Base-by-base conservation (phyloP, 2,888 invertebrate species). In the Apocheima hispidaria region DNA sequence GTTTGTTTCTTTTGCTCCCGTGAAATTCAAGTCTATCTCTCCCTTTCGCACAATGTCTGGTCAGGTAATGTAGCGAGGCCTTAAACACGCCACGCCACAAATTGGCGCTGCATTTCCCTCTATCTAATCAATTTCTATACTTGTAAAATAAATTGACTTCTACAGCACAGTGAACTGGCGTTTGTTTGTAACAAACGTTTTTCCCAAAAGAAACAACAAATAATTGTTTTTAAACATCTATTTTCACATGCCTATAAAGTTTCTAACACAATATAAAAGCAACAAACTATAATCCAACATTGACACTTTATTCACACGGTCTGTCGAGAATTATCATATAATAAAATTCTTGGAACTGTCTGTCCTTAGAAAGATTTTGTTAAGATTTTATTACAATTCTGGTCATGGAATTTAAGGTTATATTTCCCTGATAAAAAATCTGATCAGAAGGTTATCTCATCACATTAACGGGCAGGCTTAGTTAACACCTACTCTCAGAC, bases 281-380 rank as follows among this genome's bases (percentile, higher is more conserved):
- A n/a, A n/a, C n/a, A n/a, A n/a, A n/a, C 40, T 16, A 33, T 41
- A 61, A 55, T 49, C 36, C 6, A 55, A 63, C 35, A 50, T 56
- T 50, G 41, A 48, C 9, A 30, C 55, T 62, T 63, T 44, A 40
- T 63, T 63, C 65, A 35, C 65, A 63, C 65, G 60, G 41, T 21
- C 35, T 10, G 12, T 21, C 9, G 9, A 21, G 36, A 50, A 36
- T 23, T 36, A 16, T 28, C 20, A 23, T 26, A 2, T 10, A 1
- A 16, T 26, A n/a, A 21, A 7, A 50, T 5, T 38, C 6, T 16
- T 18, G 14, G 4, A 1, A 14, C 6, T 49, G 49, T 16, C 12
- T 38, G 38, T 16, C 35, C 43, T 44, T 41, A n/a, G 0, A 5
- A 40, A 21, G 40, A 21, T 41, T 41, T 41, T 41, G 41, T 41